Base-by-base conservation (phyloP, 2,113 vertebrate genomes). In the Melanocharis versteri region DNA sequence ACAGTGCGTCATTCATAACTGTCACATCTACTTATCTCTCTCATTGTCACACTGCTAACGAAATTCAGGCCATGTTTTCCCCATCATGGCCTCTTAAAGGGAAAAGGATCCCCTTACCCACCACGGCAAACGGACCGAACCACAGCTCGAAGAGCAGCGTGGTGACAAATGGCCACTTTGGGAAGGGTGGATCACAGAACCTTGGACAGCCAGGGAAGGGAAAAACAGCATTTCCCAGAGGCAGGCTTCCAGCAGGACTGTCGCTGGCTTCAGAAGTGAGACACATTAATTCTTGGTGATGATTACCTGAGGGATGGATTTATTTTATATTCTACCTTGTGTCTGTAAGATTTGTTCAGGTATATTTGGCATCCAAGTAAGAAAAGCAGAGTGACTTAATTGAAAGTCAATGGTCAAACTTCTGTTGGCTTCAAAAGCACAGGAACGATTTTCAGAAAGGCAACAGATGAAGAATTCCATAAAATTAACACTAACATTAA, bases 1-100 rank as follows among this genome's bases (percentile, higher is more conserved):
- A 98, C 98, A 98, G 98, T 97, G 98, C 98, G 98, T 99, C 98
- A 98, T 98, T 99, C 98, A 98, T 98, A 98, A 98, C 98, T 98
- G 99, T 99, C 99, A 99, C 98, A 98, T 98, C 97, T 98, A 98
- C 98, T 99, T 99, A 99, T 98, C 98, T 97, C 98, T 93, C 98
- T 98, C 98, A 98, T 97, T 99, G 98, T 98, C 98, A 98, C 97
- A 94, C 97, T 72, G 97, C 97, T 97, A 98, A 98, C 95, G 94
- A 97, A 98, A 99, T 98, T 97, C 98, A 98, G 98, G 98, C 98
- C 98, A 95, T 96, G 97, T 92, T 96, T 88, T 97, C 77, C 75
- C 35, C 54, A 97, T 96, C 94, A 9, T 15, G 87, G 95, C 84
- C 76, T 93, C 97, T 96, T 97, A 97, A 96, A 95, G 97, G 93